Percentiles rank a stretch among this genome's conserved stretches.
Evolutionary conservation across 2,797 vertebrate genomes (phyloP).

Genomic region (Sebastes itinus): DNA sequence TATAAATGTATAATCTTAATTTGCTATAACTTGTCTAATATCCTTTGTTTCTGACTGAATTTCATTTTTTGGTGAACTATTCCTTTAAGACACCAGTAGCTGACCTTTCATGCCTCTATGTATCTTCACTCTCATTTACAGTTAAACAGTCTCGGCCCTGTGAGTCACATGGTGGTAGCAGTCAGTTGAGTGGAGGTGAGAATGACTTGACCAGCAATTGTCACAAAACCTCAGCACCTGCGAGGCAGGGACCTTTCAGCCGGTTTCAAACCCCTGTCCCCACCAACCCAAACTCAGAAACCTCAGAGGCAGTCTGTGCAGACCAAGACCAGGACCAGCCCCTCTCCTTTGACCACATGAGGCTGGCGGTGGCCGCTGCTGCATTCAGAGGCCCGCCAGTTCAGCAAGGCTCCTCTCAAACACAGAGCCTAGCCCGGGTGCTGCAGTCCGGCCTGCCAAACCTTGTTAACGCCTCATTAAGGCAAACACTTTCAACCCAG

Average conservation of each 20-base stretch:
- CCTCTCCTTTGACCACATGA: slow-evolving; percentile 74
- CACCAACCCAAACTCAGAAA: neutral
- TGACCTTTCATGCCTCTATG: neutral
- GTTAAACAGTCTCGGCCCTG: slow-evolving; percentile 42
- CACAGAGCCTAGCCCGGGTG: slow-evolving; percentile 61
- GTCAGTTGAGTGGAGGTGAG: neutral
- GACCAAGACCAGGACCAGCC: slow-evolving; percentile 82
- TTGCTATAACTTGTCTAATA: neutral
- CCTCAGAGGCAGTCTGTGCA: neutral
- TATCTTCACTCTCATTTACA: slow-evolving; percentile 35
- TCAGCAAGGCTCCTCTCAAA: slow-evolving; percentile 40
- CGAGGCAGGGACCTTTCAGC: neutral
- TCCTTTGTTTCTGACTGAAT: neutral
- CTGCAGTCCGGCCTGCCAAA: slow-evolving; percentile 80
- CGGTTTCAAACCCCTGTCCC: neutral
- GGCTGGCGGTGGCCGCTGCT: slow-evolving; percentile 74
- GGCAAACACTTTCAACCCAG: slow-evolving; percentile 6
- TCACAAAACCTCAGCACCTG: neutral
- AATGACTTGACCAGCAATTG: neutral
- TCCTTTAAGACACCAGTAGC: neutral
- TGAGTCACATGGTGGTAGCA: slow-evolving; percentile 9
- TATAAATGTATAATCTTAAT: neutral
- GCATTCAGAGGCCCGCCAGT: slow-evolving; percentile 56
- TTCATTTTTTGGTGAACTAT: neutral
- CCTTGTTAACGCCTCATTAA: slow-evolving; percentile 53